Evolutionary conservation across 2,113 vertebrate species (phyloP), one percentile per base, ranked within the genome.

Genomic region (Circaetus cinerascens): DNA sequence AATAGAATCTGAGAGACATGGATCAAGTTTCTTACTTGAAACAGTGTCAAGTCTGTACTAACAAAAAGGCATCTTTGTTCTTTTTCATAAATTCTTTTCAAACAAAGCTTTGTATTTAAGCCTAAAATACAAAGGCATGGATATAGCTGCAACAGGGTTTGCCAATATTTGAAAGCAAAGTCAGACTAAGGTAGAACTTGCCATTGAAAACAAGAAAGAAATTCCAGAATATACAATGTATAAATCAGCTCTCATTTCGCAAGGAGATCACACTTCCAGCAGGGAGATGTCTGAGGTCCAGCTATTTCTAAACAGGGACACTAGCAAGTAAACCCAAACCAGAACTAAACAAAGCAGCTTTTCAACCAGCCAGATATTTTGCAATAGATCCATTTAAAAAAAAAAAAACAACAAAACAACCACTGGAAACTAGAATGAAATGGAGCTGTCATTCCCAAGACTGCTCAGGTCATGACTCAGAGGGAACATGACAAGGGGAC

Each of bases 1-100:
- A 16, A 3, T 1, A 10, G 41, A n/a, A 16, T 0, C 25, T 7
- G 46, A 57, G 45, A 50, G 15, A 40, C 30, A 20, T 0, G 5
- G 34, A 45, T 3, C 12, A 2, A 15, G 41, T 3, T 53, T 53
- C 27, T 53, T 53, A 30, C 51, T 53, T 53, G 51, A 53, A 53
- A 53, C 27, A 30, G 27, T 1, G 11, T 14, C 20, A 10, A 29
- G 32, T 25, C 72, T 15, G 26, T 13, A 41, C 56, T 40, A 46
- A 45, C 45, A 67, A 19, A 53, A 22, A n/a, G 19, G 26, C 40
- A 36, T 3, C 78, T 40, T 10, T 38, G 12, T 4, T 56, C 23
- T 10, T 38, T 40, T 40, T 5, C 3, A 2, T 4, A 12, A 80
- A 13, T 51, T 4, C 18, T 69, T 74, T 41, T 27, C 50, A 72